Base-by-base conservation (phyloP, 92 coral and sea anemone species). In the Epizoanthus ramosus region DNA sequence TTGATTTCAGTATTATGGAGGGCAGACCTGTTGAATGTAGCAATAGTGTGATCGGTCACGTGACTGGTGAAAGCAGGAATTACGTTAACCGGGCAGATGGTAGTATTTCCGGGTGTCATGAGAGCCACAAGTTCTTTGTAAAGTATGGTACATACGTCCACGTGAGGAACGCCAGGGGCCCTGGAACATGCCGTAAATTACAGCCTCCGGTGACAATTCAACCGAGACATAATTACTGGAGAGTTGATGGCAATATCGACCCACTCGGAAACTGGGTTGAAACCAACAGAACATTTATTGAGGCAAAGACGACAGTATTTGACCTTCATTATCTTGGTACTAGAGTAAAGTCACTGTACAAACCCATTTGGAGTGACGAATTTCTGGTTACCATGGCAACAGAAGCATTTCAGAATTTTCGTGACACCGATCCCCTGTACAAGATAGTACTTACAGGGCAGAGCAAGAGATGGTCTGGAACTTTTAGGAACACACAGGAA, bases 121-220 rank as follows among this genome's bases (percentile, higher is more conserved):
- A 68, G 7, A 68, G 73, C 35, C 73, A 68, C 53, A 68, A 37
- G 73, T 68, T 68, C 52, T 68, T 68, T 37, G 16, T 68, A 10
- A 17, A 39, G 50, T 68, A 68, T 31, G 73, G 73, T 17, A n/a
- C 47, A 14, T 68, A 68, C 14, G 37, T 68, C 21, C 73, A 68
- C 18, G 73, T 68, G 6, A 35, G 2, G 17, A 22, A 63, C 39
- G 39, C 4, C 39, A 35, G 4, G 15, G 68, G 15, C 68, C 33
- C 73, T 2, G 16, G 10, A 33, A 37, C 35, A 45, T 19, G 47
- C 6, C 73, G 54, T 39, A 47, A 1, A 3, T 37, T 37, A 12
- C 73, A 39, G 14, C 73, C 73, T 5, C 54, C 22, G 1, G 73
- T 68, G 8, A 35, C 1, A 15, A 6, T 68, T 68, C 33, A 25